phyloP scores from a whole-genome alignment of 2,113 vertebrate genomes.

The Aspidoscelis tigris region DNA sequence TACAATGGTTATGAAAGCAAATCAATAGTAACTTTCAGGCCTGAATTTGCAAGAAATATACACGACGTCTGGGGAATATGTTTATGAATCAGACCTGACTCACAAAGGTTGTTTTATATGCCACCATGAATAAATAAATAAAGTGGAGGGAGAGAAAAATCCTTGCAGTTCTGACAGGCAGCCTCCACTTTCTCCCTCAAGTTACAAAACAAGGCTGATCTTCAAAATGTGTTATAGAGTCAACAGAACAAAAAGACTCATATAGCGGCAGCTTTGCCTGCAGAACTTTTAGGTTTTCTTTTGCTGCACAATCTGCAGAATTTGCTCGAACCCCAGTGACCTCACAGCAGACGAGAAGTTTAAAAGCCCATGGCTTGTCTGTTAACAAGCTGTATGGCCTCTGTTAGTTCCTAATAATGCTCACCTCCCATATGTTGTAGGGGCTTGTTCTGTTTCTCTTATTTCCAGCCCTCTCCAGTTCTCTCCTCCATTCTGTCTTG shows the following conservation, averaged over 20 bases:
- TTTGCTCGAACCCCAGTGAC: not conserved
- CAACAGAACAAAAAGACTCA: not conserved
- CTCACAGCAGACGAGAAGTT: conserved; percentile 25
- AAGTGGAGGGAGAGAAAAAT: not conserved
- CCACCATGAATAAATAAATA: conserved; percentile 30
- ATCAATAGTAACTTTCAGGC: not conserved
- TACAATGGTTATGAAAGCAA: not conserved
- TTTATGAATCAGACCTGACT: conserved; percentile 43
- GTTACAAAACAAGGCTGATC: not conserved
- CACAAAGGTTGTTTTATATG: conserved; percentile 8
- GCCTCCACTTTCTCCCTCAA: conserved; percentile 5
- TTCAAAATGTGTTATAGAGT: conserved; percentile 14
- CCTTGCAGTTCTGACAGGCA: not conserved
- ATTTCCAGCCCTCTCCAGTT: conserved; percentile 37
- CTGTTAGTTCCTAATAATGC: conserved; percentile 68
- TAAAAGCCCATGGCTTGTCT: conserved; percentile 35
- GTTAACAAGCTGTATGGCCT: conserved; percentile 50
- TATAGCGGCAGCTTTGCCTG: not conserved
- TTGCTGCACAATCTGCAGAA: not conserved
- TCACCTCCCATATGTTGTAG: conserved; percentile 70
- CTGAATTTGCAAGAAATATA: conserved; percentile 14
- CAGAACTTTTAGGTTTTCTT: conserved; percentile 3
- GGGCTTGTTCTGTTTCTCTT: conserved; percentile 64
- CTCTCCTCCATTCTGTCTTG: not conserved
- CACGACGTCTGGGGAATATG: conserved; percentile 14